Evolutionary conservation across 2,797 vertebrate genomes (phyloP).

Genomic region (Gobio occitaniae): DNA sequence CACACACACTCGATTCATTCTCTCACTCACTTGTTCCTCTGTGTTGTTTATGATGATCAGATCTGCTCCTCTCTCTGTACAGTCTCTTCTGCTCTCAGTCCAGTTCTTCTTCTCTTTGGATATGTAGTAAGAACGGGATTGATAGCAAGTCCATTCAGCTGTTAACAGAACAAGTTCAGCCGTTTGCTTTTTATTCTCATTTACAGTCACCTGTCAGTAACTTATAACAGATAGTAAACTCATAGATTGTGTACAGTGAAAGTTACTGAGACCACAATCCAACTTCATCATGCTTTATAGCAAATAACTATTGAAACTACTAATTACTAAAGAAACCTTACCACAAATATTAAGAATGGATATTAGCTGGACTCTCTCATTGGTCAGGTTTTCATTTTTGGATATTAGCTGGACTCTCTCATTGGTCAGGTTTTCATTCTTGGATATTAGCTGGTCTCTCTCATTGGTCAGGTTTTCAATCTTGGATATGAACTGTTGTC

Average conservation of each 20-base stretch:
- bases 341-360: neutral
- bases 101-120: accelerated
- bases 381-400: neutral
- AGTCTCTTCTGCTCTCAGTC: neutral
- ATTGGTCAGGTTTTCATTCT: neutral
- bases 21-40: no score
- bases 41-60: no score
- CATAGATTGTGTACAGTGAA: neutral
- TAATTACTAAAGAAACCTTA: neutral
- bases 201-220: no score
- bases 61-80: no score
- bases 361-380: neutral
- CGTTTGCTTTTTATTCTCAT: no score
- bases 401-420: neutral
- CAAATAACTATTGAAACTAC: neutral
- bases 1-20: no score
- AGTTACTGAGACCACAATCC: no score
- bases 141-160: neutral
- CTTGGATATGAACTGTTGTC: neutral
- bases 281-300: no score
- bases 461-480: neutral
- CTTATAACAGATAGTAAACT: no score
- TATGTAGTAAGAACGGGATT: neutral
- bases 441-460: neutral
- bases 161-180: neutral